These are phyloP conservation scores for Scaptodrosophila latifasciaeformis DNA, from an alignment of 2,888 invertebrate species.

Conservation along the genomic window DNA sequence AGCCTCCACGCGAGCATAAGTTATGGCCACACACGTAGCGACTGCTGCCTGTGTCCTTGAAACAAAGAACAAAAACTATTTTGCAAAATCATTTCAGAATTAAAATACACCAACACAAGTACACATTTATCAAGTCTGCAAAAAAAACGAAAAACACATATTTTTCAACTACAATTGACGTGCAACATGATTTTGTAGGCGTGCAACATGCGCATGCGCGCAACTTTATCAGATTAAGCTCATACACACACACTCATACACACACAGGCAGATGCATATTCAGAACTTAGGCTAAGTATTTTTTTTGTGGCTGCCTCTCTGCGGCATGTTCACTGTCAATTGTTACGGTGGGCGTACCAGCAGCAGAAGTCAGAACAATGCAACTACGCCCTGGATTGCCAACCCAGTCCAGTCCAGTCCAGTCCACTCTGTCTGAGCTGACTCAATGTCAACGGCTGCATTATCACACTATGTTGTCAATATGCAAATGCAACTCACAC, in stretches of 20 bases:
- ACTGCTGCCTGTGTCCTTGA: conserved; percentile 50
- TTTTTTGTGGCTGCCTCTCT: conserved; percentile 22
- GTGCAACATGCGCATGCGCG: conserved; percentile 73
- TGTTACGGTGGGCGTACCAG: conserved; percentile 61
- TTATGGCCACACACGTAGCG: conserved; percentile 62
- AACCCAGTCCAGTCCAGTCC: no score
- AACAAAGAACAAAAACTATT: conserved; percentile 43
- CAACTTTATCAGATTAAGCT: conserved; percentile 67
- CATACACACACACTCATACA: conserved; percentile 11
- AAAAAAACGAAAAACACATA: conserved; percentile 36
- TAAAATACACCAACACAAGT: conserved; percentile 44
- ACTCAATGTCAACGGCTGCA: conserved; percentile 63
- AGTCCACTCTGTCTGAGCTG: background rate
- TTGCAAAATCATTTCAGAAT: conserved; percentile 65
- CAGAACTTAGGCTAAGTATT: no score
- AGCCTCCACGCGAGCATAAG: conserved; percentile 21
- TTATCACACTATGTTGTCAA: conserved; percentile 69
- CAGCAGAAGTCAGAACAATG: conserved; percentile 22
- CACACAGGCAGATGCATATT: conserved; percentile 28
- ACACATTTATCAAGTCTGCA: conserved; percentile 20
- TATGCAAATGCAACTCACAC: conserved; percentile 59
- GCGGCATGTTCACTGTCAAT: conserved; percentile 64
- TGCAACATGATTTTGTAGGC: conserved; percentile 75
- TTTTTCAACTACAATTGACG: conserved; percentile 67
- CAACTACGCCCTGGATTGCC: conserved; percentile 11